Conservation (phyloP, 2,797 vertebrate species). For the Anabacerthia variegaticeps region DNA sequence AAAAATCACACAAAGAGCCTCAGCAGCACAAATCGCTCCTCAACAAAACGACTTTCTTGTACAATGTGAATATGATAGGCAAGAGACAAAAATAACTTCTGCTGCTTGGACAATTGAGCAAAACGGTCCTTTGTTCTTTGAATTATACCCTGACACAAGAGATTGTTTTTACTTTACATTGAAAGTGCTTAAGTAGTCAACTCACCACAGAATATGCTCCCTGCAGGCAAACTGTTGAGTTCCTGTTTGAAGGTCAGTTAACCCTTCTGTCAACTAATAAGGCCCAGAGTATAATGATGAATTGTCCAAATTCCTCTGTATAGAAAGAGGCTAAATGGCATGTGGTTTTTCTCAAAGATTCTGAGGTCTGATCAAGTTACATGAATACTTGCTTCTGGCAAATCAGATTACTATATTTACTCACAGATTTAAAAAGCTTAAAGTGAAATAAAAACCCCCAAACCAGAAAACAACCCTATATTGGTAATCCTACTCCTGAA, state of each 20-base stretch:
- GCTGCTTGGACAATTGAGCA: constrained; percentile 60
- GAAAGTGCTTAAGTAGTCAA: constrained; percentile 67
- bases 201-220: constrained; percentile 53
- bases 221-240: constrained; percentile 48
- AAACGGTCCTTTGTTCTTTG: constrained; percentile 68
- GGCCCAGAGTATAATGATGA: constrained; percentile 38
- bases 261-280: constrained; percentile 63
- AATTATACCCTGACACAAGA: constrained; percentile 60
- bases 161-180: constrained; percentile 67
- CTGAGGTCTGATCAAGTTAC: constrained; percentile 43
- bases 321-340: background rate
- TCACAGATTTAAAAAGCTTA: background rate
- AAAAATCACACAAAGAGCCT: constrained; percentile 30
- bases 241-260: constrained; percentile 71
- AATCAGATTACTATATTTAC: constrained; percentile 17
- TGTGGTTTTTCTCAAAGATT: constrained; percentile 30
- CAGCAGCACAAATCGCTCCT: constrained; percentile 37
- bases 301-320: constrained; percentile 60
- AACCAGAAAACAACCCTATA: background rate
- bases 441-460: background rate
- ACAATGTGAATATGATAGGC: constrained; percentile 35
- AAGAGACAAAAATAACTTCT: constrained; percentile 64
- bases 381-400: constrained; percentile 4
- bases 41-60: constrained; percentile 46
- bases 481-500: constrained; percentile 30